Conservation (phyloP, 2,113 vertebrate genomes). For the Corythaeola cristata region DNA sequence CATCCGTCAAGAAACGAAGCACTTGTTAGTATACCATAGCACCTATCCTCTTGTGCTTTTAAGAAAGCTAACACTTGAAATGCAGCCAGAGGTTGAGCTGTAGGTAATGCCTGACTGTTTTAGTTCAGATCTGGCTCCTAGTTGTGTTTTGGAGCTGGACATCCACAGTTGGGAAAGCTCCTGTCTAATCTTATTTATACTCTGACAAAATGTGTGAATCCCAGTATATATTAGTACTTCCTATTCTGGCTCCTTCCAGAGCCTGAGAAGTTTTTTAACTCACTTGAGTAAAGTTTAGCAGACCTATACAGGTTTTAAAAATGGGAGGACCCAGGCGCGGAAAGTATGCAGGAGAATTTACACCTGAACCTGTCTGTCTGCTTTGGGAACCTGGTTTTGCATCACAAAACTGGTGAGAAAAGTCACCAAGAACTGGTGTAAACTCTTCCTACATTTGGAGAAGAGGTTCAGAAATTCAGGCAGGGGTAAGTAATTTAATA, state of each 20-base stretch:
- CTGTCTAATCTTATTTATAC: not conserved
- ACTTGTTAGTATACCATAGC: not conserved
- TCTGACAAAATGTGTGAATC: not conserved
- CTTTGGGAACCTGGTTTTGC: not conserved
- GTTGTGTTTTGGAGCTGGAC: not conserved
- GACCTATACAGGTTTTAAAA: not conserved
- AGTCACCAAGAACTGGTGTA: not conserved
- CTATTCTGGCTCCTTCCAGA: not conserved
- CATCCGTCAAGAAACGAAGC: not conserved
- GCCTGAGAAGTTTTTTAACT: not conserved
- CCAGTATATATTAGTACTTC: not conserved
- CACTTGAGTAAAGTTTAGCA: not conserved
- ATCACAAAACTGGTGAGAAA: not conserved
- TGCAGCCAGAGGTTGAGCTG: not conserved
- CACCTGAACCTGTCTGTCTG: not conserved
- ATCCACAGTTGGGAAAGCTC: not conserved
- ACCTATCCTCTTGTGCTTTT: slow-evolving; percentile 8
- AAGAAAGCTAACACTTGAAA: slow-evolving; percentile 6
- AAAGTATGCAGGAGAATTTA: not conserved
- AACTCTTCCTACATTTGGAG: not conserved
- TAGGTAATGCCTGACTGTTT: not conserved
- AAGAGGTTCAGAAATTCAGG: not conserved
- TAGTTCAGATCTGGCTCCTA: not conserved
- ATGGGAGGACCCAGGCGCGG: not conserved
- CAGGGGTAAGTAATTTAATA: not conserved